Conservation (phyloP, 2,113 vertebrate genomes). For the Chaetura pelagica region DNA sequence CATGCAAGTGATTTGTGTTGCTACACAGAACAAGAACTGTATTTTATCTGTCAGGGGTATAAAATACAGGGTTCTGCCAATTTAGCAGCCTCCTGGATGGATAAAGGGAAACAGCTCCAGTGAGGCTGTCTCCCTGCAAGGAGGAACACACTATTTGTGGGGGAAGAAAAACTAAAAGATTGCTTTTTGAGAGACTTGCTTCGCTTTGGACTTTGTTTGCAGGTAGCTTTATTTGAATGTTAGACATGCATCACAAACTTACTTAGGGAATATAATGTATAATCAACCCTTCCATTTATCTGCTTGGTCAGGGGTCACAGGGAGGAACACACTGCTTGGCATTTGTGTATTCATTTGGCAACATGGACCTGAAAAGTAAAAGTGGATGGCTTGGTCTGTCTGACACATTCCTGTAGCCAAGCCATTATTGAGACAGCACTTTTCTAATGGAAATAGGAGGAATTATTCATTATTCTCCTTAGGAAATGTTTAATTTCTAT, state of each 20-base stretch:
- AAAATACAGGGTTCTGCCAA: neutral
- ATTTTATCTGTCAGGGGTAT: constrained; percentile 32
- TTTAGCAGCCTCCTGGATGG: neutral
- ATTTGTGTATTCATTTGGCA: neutral
- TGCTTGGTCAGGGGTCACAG: neutral
- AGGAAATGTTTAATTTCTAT: neutral
- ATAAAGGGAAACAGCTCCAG: neutral
- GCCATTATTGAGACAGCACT: neutral
- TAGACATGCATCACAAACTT: neutral
- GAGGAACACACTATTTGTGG: rapidly evolving
- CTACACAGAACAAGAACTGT: neutral
- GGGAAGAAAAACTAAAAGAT: neutral
- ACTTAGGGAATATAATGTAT: rapidly evolving
- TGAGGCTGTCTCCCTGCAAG: neutral
- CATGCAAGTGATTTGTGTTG: neutral
- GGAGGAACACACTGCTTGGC: neutral
- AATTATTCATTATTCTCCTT: neutral
- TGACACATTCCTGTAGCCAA: neutral
- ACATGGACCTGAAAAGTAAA: neutral
- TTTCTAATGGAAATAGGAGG: neutral
- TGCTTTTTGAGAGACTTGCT: neutral
- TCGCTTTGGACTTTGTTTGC: neutral
- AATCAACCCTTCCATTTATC: neutral
- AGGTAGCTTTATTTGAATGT: neutral
- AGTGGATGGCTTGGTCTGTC: neutral